Conservation (phyloP, 2,888 invertebrate genomes). For the Phaedon cochleariae region DNA sequence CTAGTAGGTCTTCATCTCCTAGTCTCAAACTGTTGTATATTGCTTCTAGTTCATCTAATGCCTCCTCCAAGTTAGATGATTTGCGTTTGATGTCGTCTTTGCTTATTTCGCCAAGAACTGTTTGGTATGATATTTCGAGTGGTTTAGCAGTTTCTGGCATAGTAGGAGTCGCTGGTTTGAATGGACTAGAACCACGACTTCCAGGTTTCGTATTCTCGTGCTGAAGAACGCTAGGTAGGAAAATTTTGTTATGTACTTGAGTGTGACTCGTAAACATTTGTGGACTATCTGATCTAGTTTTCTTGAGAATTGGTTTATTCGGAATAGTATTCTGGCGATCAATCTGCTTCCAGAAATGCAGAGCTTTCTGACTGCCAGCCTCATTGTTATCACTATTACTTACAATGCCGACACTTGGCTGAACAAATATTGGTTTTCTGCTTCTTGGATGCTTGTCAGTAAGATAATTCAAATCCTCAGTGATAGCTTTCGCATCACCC, state of each 20-base stretch:
- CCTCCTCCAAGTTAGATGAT: slow-evolving; percentile 85
- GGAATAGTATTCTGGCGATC: slow-evolving; percentile 53
- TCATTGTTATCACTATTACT: slow-evolving; percentile 22
- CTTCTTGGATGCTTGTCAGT: slow-evolving; percentile 79
- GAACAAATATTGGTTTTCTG: slow-evolving; percentile 75
- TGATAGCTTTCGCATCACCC: slow-evolving; percentile 28
- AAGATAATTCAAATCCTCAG: slow-evolving; percentile 68
- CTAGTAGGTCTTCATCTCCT: slow-evolving; percentile 82
- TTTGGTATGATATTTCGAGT: background rate
- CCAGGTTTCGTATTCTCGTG: slow-evolving; percentile 32
- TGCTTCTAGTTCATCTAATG: slow-evolving; percentile 88
- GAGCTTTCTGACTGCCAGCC: slow-evolving; percentile 63
- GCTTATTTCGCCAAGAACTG: slow-evolving; percentile 3
- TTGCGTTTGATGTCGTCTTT: slow-evolving; percentile 64
- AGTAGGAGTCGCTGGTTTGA: slow-evolving; percentile 37
- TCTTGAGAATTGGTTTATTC: slow-evolving; percentile 32
- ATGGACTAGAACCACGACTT: slow-evolving; percentile 34
- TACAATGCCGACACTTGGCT: slow-evolving; percentile 56
- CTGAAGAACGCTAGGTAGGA: slow-evolving; percentile 52
- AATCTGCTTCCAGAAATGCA: slow-evolving; percentile 73
- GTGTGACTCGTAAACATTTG: slow-evolving; percentile 59
- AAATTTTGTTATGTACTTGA: slow-evolving; percentile 57
- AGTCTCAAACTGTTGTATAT: slow-evolving; percentile 89
- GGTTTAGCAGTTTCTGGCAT: slow-evolving; percentile 26
- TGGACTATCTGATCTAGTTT: slow-evolving; percentile 47